phyloP scores from a whole-genome alignment of 2,888 invertebrate genomes.

The Ctenicera cuprea region DNA sequence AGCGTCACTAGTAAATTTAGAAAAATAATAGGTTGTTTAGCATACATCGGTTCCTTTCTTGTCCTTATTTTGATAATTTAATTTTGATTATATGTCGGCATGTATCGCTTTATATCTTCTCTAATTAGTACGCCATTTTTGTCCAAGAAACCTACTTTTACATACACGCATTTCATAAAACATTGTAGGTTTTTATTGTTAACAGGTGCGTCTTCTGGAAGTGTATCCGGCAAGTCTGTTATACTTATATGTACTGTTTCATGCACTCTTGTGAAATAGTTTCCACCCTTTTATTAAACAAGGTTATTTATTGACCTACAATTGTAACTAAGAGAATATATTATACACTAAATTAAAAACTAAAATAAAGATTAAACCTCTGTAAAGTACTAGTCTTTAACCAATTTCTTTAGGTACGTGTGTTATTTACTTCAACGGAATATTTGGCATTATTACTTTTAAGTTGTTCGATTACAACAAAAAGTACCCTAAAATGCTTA shows the following conservation, averaged over 20 bases:
- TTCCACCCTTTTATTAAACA: neutral
- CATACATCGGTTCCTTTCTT: neutral
- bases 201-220: neutral
- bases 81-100: neutral
- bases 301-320: too few species aligned
- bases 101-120: neutral
- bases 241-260: too few species aligned
- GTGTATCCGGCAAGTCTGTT: too few species aligned
- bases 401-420: too few species aligned
- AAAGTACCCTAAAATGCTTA: too few species aligned
- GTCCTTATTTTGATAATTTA: neutral
- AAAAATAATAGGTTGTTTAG: conserved; percentile 9
- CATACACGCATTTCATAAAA: conserved; percentile 9
- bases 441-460: too few species aligned
- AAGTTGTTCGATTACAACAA: too few species aligned
- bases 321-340: too few species aligned
- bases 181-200: conserved; percentile 4
- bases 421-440: too few species aligned
- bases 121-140: neutral
- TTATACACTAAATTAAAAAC: too few species aligned
- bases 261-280: neutral
- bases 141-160: neutral
- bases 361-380: too few species aligned
- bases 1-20: neutral
- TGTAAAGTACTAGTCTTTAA: too few species aligned